These are phyloP conservation scores for Bombus sibiricus DNA, from an alignment of 1,140 invertebrate genomes.

Conservation along the genomic window DNA sequence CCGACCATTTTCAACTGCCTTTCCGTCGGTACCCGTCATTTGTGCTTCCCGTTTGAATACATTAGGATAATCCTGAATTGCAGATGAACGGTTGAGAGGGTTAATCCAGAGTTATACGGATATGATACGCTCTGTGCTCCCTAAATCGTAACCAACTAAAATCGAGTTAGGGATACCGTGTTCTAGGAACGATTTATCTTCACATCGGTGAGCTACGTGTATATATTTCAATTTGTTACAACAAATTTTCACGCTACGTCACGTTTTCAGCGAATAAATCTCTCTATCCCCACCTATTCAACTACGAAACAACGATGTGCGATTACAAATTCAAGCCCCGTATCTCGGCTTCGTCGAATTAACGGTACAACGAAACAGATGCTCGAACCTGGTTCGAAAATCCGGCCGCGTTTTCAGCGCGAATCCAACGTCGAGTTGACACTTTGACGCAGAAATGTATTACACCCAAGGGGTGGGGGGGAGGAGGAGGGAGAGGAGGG, in stretches of 20 bases:
- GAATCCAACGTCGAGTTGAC: conserved; percentile 26
- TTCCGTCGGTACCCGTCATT: neutral
- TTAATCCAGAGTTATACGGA: neutral
- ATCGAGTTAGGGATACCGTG: neutral
- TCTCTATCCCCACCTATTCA: too few relatives aligned
- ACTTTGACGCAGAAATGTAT: conserved; percentile 43
- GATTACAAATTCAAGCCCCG: conserved; percentile 6
- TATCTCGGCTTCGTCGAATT: neutral
- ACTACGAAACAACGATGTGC: neutral
- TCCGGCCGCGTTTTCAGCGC: neutral
- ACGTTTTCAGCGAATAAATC: neutral
- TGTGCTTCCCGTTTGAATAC: neutral
- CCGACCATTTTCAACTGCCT: neutral
- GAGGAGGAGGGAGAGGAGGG: neutral
- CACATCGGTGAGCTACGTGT: neutral
- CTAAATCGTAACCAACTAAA: neutral
- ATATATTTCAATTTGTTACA: neutral
- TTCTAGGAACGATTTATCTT: neutral
- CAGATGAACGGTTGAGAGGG: neutral
- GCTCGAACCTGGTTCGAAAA: conserved; percentile 9
- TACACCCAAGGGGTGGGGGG: neutral
- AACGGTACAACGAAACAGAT: conserved; percentile 21
- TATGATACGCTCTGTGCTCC: neutral
- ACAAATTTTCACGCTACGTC: neutral
- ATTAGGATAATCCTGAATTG: conserved; percentile 19